Percentiles rank a stretch among this genome's conserved stretches.
Conservation (phyloP, 2,797 vertebrate species). For the Dicrostonyx torquatus region DNA sequence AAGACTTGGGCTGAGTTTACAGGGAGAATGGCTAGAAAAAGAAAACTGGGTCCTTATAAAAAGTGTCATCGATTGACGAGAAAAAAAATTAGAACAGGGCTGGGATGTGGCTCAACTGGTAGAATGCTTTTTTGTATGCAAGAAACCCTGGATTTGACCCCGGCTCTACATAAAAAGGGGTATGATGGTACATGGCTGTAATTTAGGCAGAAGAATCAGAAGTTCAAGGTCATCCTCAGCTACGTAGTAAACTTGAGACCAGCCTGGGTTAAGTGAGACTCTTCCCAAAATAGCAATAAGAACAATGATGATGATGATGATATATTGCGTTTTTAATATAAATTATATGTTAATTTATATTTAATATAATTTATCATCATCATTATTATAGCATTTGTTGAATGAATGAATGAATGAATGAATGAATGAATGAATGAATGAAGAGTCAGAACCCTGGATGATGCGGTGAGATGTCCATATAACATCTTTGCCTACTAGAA, state of each 20-base stretch:
- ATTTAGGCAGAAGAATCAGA: background rate
- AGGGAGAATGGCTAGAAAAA: conserved; percentile 12
- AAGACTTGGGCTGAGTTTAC: conserved; percentile 17
- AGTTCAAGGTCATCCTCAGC: background rate
- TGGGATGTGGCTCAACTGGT: background rate
- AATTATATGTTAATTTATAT: background rate
- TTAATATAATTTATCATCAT: background rate
- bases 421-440: background rate
- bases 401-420: background rate
- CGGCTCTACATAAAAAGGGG: background rate
- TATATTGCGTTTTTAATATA: background rate
- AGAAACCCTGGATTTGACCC: background rate
- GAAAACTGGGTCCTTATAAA: background rate
- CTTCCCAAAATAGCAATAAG: background rate
- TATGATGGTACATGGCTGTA: background rate
- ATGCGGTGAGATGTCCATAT: background rate
- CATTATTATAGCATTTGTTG: background rate
- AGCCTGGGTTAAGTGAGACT: background rate
- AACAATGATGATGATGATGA: background rate
- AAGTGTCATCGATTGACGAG: background rate
- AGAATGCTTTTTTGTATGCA: no score
- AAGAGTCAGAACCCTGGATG: background rate
- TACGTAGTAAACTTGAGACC: background rate
- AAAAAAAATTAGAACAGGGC: background rate
- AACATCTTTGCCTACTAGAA: background rate